Evolutionary conservation across 2,113 vertebrate species (phyloP).

Genomic region (Furnarius figulus): DNA sequence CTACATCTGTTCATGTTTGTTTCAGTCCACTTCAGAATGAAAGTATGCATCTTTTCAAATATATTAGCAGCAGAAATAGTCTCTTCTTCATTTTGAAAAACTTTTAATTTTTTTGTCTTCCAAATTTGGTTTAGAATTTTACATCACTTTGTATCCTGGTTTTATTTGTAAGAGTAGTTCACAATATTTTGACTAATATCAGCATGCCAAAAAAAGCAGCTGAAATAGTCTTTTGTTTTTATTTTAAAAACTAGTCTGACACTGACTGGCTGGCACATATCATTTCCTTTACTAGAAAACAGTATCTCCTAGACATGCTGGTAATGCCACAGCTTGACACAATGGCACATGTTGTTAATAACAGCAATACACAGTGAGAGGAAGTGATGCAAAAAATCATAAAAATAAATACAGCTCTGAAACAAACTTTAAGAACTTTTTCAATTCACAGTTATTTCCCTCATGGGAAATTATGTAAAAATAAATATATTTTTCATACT

Average conservation of each 20-base stretch:
- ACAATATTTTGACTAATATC: neutral
- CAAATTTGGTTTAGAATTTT: neutral
- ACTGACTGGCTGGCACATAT: neutral
- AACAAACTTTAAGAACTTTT: neutral
- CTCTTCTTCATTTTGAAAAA: neutral
- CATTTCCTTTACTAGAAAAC: constrained; percentile 35
- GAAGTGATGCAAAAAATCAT: constrained; percentile 30
- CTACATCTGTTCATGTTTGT: neutral
- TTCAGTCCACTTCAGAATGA: neutral
- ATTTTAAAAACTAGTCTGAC: constrained; percentile 3
- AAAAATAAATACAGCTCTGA: constrained; percentile 48
- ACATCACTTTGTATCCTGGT: neutral
- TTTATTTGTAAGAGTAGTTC: neutral
- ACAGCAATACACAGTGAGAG: neutral
- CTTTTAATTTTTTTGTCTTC: accelerated
- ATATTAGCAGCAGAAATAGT: neutral
- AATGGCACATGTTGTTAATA: neutral
- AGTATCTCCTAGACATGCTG: neutral
- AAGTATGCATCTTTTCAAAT: neutral
- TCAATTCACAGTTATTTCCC: constrained; percentile 7
- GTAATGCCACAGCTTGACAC: constrained; percentile 1
- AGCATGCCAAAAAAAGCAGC: neutral
- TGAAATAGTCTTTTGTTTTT: neutral
- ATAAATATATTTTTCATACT: constrained; percentile 25
- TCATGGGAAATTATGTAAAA: constrained; percentile 34